Evolutionary conservation across 2,888 invertebrate genomes (phyloP).

Genomic region (Hipparchia semele): DNA sequence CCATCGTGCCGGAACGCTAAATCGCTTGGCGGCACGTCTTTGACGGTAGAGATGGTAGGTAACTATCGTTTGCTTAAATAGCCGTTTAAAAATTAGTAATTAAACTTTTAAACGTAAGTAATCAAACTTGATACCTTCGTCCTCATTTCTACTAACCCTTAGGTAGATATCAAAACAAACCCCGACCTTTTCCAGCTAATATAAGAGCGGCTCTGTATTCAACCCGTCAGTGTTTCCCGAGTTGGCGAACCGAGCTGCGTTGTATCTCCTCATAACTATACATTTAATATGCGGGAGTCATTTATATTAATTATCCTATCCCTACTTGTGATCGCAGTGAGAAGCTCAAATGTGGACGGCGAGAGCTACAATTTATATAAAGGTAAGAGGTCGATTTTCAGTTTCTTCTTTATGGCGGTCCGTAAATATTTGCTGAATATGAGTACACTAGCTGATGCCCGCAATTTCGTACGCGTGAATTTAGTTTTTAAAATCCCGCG

Average conservation of each 20-base stretch:
- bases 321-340: slow-evolving; percentile 53
- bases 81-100: neutral
- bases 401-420: too few relatives aligned
- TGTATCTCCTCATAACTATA: slow-evolving; percentile 55
- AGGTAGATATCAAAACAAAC: slow-evolving; percentile 26
- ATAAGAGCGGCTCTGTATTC: slow-evolving; percentile 57
- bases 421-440: too few relatives aligned
- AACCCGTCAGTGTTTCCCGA: slow-evolving; percentile 47
- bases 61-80: too few relatives aligned
- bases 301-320: slow-evolving; percentile 63
- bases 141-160: slow-evolving; percentile 29
- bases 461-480: too few relatives aligned
- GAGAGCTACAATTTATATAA: slow-evolving; percentile 77
- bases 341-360: slow-evolving; percentile 62
- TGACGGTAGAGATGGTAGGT: too few relatives aligned
- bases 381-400: slow-evolving; percentile 52
- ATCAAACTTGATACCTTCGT: slow-evolving; percentile 42
- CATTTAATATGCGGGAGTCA: slow-evolving; percentile 64
- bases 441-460: too few relatives aligned
- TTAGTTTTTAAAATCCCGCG: too few relatives aligned
- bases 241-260: slow-evolving; percentile 30
- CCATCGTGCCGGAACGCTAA: too few relatives aligned
- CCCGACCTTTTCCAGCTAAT: slow-evolving; percentile 40
- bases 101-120: slow-evolving; percentile 8
- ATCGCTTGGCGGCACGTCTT: too few relatives aligned